Evolutionary conservation across 1,140 invertebrate species (phyloP), one percentile per base, ranked within the genome.

Genomic region (Megathymus violae): DNA sequence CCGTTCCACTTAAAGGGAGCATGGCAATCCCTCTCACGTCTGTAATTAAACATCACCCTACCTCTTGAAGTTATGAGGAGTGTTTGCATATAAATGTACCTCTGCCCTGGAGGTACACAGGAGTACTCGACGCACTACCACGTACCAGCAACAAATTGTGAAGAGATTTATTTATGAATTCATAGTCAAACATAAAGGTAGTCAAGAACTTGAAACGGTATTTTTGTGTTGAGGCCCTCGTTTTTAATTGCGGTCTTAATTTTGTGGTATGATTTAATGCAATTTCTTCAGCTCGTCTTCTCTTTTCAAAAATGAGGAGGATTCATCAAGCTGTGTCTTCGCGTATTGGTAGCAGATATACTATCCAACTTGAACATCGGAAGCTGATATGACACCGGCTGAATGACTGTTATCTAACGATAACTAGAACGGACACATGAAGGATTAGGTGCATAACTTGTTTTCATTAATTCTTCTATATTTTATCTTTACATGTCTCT

Each of bases 31-130:
- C 54, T 46, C 52, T 43, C 17, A 22, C 15, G 40, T 58, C 52
- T 36, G 54, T 59, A 59, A 59, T 59, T 59, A 59, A 59, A 59
- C 54, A 47, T 59, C 54, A 27, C 41, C 54, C 50, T 52, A 25
- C 15, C 54, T 47, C 54, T 59, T 14, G 25, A 46, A 46, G 27
- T 3, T 31, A 51, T 16, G 25, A 22, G 13, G 43, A 46, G 46
- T 58, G 34, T 41, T 34, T 59, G 54, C 54, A 58, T 59, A 59
- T 36, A 15, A 56, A 56, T 56, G 40, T 54, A 43, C n/a, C 38
- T 19, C 40, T n/a, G 11, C 14, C 41, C 41, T 31, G 27, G 27
- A 31, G 7, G 3, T 31, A 31, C 41, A 2, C 25, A 31, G 27
- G 19, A 31, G 13, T 11, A 34, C 48, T 51, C 34, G 25, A 51